Percentiles rank a stretch among this genome's conserved stretches.
Conservation (phyloP, 2,797 vertebrate genomes). For the Cyclura pinguis region DNA sequence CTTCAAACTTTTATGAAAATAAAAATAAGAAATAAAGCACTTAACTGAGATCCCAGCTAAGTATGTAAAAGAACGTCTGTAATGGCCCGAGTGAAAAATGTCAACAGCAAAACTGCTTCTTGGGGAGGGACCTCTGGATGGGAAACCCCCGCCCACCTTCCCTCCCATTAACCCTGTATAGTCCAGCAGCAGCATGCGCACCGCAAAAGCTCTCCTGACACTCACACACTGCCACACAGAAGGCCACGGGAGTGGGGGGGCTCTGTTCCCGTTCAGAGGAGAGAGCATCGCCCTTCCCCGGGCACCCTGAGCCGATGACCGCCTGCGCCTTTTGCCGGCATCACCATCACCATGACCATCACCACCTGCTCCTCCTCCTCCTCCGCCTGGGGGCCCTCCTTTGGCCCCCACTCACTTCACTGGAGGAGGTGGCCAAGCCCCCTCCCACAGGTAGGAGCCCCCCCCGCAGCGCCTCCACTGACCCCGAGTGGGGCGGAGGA, state of each 20-base stretch:
- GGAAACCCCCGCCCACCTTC: conserved; percentile 74
- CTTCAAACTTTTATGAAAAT: conserved; percentile 87
- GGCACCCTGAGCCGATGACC: conserved; percentile 17
- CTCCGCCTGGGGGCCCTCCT: not conserved
- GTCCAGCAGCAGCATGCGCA: conserved; percentile 76
- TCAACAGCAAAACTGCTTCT: conserved; percentile 82
- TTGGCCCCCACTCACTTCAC: too few species aligned
- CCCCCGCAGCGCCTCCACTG: too few species aligned
- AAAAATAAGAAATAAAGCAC: conserved; percentile 81
- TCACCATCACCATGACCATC: too few species aligned
- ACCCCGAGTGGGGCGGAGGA: not conserved
- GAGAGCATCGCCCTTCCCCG: not conserved
- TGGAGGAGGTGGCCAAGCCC: not conserved
- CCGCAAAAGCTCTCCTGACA: not conserved
- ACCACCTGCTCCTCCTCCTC: not conserved
- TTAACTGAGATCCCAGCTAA: conserved; percentile 85
- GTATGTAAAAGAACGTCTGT: conserved; percentile 86
- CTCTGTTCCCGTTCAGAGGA: not conserved
- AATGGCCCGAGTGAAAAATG: conserved; percentile 82
- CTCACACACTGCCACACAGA: too few species aligned
- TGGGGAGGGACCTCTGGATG: conserved; percentile 69
- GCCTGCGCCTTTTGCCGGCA: conserved; percentile 53
- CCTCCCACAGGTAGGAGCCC: too few species aligned
- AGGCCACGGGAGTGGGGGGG: too few species aligned
- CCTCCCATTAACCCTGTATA: conserved; percentile 76